Evolutionary conservation across 2,888 invertebrate species (phyloP).

Genomic region (Aricia artaxerxes): DNA sequence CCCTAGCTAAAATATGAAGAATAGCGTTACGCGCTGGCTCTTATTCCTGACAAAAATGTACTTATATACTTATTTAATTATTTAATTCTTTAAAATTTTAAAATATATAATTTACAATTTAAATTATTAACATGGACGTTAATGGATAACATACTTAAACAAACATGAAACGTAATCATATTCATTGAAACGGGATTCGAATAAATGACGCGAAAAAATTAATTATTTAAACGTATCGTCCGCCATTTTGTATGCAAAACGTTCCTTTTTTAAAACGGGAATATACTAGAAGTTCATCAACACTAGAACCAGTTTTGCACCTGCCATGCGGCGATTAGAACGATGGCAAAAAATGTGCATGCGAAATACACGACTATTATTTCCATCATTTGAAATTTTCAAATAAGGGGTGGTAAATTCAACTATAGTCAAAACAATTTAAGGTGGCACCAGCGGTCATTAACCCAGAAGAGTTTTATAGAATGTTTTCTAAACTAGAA

Average conservation of each 20-base stretch:
- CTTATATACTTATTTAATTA: background rate
- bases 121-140: background rate
- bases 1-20: too few species aligned
- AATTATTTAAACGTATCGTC: conserved; percentile 25
- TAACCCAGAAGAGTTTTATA: too few species aligned
- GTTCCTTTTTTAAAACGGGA: conserved; percentile 27
- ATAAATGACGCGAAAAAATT: conserved; percentile 22
- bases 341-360: conserved; percentile 25
- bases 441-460: too few species aligned
- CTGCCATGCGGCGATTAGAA: conserved; percentile 30
- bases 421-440: too few species aligned
- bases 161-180: background rate
- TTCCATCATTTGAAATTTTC: background rate
- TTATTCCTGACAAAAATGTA: too few species aligned
- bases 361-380: conserved; percentile 25
- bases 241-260: conserved; percentile 28
- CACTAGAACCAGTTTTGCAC: conserved; percentile 24
- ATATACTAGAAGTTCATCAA: conserved; percentile 28
- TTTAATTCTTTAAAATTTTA: background rate
- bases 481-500: too few species aligned
- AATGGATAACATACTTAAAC: background rate
- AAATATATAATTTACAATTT: background rate
- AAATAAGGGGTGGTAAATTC: background rate
- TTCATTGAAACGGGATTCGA: conserved; percentile 14
- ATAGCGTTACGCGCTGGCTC: background rate